Base-by-base conservation (phyloP, 2,113 vertebrate species). In the Cyphomyrus plagiostoma region DNA sequence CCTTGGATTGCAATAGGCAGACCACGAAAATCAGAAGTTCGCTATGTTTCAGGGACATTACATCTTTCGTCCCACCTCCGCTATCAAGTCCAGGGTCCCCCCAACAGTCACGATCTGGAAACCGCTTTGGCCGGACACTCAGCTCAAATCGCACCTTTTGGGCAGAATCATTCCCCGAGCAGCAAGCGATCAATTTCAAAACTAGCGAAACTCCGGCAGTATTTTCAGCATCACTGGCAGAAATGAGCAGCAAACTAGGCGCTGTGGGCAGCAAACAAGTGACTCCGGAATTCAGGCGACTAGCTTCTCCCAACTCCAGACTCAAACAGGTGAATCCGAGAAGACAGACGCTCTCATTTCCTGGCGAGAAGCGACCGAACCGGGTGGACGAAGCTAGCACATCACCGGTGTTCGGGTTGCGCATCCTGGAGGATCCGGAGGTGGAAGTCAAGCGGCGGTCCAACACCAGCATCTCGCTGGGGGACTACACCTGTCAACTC, bases 401-500 rank as follows among this genome's bases (percentile, higher is more conserved):
- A 4, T 92, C 92, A 0, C 92, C 93, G 1, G 92, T 93, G 1
- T 83, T 93, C 3, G 93, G 93, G 30, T 74, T 93, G 19, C 90
- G 91, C 50, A 92, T 93, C 70, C 92, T 89, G 30, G 91, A 92
- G 46, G 89, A 89, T 15, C 62, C 77, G n/a, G 89, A 62, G 0
- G 87, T 90, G 66, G 92, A 53, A n/a, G 42, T 70, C 49, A 91
- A 45, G 87, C 87, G 23, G 53, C 74, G 13, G 26, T 45, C 49
- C 35, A 70, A 0, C 8, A 35, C 21, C 49, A n/a, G 7, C 17
- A 89, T 82, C 39, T 70, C 90, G 0, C 89, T 93, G 46, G 92
- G 93, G 0, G 92, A 92, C 23, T 92, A 94, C 4, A 90, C 94
- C n/a, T 94, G 94, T 88, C 94, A 94, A 88, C 92, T 94, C 74